phyloP scores from a whole-genome alignment of 2,113 vertebrate species.

The Kobus ellipsiprymnus region DNA sequence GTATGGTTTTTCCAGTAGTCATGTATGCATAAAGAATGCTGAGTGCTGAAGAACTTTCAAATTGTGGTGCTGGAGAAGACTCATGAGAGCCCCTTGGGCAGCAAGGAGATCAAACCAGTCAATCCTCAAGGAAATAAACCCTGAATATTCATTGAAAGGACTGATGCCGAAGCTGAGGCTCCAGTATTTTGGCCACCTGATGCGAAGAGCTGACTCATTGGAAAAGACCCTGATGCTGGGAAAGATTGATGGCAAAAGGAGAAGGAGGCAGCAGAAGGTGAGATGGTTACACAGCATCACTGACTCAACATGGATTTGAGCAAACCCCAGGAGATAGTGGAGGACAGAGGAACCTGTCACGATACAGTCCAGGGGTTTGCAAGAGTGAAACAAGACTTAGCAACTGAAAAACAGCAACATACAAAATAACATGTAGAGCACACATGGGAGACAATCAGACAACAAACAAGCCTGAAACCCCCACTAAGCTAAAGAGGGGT shows the following conservation, averaged over 20 bases:
- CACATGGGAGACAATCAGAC: background rate
- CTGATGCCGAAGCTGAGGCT: background rate
- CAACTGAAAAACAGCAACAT: background rate
- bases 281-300: background rate
- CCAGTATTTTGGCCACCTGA: background rate
- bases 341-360: background rate
- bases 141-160: background rate
- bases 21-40: background rate
- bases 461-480: background rate
- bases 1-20: background rate
- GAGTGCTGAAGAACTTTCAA: background rate
- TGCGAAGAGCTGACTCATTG: background rate
- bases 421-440: background rate
- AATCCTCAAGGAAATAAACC: background rate
- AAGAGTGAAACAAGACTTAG: background rate
- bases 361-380: background rate
- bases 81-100: background rate
- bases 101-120: background rate
- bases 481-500: no score
- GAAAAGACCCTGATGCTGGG: background rate
- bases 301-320: background rate
- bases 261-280: background rate
- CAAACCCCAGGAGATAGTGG: background rate
- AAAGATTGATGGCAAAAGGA: background rate
- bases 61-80: background rate